Conservation (phyloP, 2,113 vertebrate genomes). For the Origma solitaria region DNA sequence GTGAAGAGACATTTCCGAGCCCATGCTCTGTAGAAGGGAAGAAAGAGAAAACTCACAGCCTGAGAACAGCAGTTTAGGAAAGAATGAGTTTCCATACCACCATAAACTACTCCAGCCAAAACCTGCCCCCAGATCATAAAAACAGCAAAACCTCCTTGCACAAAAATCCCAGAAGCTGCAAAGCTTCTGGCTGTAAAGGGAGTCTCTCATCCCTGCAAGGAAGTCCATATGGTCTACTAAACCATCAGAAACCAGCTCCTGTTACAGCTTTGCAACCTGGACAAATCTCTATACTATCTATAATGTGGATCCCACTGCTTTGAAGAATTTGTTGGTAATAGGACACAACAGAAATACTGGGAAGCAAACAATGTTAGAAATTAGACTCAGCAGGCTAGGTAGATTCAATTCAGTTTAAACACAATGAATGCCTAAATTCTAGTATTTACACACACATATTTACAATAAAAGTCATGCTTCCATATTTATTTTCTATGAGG, state of each 20-base stretch:
- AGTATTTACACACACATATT: not conserved
- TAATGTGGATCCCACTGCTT: not conserved
- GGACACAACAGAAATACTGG: not conserved
- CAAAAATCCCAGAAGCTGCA: not conserved
- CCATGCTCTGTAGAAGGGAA: not conserved
- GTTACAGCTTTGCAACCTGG: not conserved
- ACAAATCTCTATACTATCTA: not conserved
- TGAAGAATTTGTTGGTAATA: not conserved
- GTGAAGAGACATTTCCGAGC: not conserved
- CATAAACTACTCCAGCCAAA: not conserved
- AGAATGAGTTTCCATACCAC: not conserved
- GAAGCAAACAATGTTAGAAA: not conserved
- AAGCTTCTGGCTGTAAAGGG: not conserved
- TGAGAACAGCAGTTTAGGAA: not conserved
- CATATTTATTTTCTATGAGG: not conserved
- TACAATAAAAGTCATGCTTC: not conserved
- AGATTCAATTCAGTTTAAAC: not conserved
- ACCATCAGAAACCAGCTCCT: not conserved
- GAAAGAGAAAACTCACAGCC: not conserved
- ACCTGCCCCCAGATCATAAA: not conserved
- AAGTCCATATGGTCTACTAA: not conserved
- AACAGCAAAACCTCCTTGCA: not conserved
- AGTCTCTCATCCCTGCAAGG: not conserved
- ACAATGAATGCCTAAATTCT: not conserved
- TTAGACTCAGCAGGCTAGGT: not conserved